Evolutionary conservation across 35 echinoderm and acorn worm species (phyloP), one percentile per base, ranked within the genome.

Genomic region (Chiridota heheva): DNA sequence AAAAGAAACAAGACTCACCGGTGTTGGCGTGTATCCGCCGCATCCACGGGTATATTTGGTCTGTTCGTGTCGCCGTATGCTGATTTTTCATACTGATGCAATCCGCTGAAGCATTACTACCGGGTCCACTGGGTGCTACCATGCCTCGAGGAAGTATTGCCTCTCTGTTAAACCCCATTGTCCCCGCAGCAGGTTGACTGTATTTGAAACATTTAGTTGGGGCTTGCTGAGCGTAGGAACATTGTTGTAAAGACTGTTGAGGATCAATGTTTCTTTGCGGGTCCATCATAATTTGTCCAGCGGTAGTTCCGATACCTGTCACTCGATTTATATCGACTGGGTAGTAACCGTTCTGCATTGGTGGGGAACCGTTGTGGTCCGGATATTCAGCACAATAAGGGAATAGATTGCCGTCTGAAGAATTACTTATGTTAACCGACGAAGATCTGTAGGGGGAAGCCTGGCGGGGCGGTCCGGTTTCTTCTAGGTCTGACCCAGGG

Each of bases 21-120:
- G 86, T 82, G 72, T 89, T 89, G 15, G 86, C 79, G 56, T 89
- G 86, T 34, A 89, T 89, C 32, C 86, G 38, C 40, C 86, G 45
- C 86, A 89, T 89, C 86, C 86, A 89, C 4, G 86, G 86, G 48
- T 89, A 89, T 7, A 89, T 82, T 47, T 89, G 86, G 25, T 89
- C 86, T 7, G 86, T 76, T 75, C 78, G 64, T 5, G 34, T 80
- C 29, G 76, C 49, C 73, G 76, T 71, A 57, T 81, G 78, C 33
- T 80, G 77, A 16, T 67, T 81, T 36, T 89, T 89, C 78, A 81
- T 81, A 26, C 77, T 57, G 40, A 78, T 51, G 24, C 69, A 72
- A 40, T 73, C 70, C 16, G 64, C 53, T 57, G 47, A 51, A 38
- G 72, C 81, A 25, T 62, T 72, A 31, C 71, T 59, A 17, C 45